These are phyloP conservation scores for Huso huso DNA, from an alignment of 2,797 vertebrate genomes.

Conservation along the genomic window DNA sequence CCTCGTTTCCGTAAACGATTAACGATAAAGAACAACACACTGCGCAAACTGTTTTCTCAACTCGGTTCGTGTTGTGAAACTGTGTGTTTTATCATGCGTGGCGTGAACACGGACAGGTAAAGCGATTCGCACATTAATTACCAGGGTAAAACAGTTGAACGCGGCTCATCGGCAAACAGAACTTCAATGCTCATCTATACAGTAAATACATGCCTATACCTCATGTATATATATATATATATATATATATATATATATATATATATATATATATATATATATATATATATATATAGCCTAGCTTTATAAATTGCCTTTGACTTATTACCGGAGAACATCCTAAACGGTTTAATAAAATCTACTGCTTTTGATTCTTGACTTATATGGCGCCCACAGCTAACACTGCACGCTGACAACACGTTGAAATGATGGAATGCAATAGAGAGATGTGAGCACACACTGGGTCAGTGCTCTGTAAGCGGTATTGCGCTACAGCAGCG, in stretches of 20 bases:
- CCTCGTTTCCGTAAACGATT: conserved; percentile 52
- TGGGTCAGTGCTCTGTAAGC: too few species aligned
- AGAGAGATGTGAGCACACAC: too few species aligned
- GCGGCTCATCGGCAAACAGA: conserved; percentile 11
- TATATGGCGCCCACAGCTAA: conserved; percentile 10
- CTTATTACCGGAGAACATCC: background rate
- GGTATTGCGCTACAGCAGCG: too few species aligned
- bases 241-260: conserved; percentile 24
- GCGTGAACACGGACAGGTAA: conserved; percentile 37
- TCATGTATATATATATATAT: conserved; percentile 28
- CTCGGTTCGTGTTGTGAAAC: conserved; percentile 54
- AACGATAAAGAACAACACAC: conserved; percentile 67
- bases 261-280: conserved; percentile 10
- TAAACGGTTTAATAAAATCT: background rate
- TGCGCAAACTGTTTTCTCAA: conserved; percentile 43
- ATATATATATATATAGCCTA: too few species aligned
- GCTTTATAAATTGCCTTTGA: too few species aligned
- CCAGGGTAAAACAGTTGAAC: conserved; percentile 34
- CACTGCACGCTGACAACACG: too few species aligned
- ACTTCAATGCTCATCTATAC: conserved; percentile 11
- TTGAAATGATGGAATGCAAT: too few species aligned
- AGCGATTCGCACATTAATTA: conserved; percentile 32
- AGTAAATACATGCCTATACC: conserved; percentile 19
- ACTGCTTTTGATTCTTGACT: conserved; percentile 17
- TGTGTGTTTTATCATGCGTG: conserved; percentile 34